Base-by-base conservation (phyloP, 2,797 vertebrate genomes). In the Rhinoraja longicauda region DNA sequence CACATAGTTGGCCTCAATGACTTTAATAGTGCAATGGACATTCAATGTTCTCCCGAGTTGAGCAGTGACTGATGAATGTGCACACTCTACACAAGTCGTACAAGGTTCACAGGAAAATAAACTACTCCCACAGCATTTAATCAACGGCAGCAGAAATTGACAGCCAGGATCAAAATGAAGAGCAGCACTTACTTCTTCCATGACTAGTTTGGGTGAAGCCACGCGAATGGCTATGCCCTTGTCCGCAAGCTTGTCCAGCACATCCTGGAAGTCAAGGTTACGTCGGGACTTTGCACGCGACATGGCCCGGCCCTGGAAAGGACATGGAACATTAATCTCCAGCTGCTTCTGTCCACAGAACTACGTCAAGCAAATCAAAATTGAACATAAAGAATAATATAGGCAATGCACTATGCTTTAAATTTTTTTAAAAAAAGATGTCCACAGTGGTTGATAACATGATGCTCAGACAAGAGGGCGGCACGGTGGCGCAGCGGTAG, bases 251-350 rank as follows among this genome's bases (percentile, higher is more conserved):
- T 98, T 99, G 96, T 99, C 98, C 94, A 99, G 95, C n/a, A 99
- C 99, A 0, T 99, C 99, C 96, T 99, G 98, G 95, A 99, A 99
- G 96, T 99, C 98, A 94, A 99, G 96, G 94, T 99, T 99, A 93
- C 98, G 97, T 67, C 99, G 97, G 70, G 99, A 99, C 95, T 99
- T 99, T 0, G 99, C 98, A 94, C 99, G 97, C 79, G 99, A 99
- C 75, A 99, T 94, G 0, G 99, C 98, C 72, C 98, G 97, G 62
- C 99, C 99, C 99, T 99, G 94, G 70, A 88, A 19, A 93, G 45
- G 24, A 94, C 92, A 67, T 53, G 13, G 26, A 29, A 82, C 62
- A 59, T 10, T 81, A 59, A n/a, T 72, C 67, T 32, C 26, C 12
- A 53, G 53, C 12, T 92, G 36, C 67, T 72, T 70, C 45, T 32